These are phyloP conservation scores for Trichonephila inaurata DNA, from an alignment of 1,140 invertebrate species.

Conservation along the genomic window DNA sequence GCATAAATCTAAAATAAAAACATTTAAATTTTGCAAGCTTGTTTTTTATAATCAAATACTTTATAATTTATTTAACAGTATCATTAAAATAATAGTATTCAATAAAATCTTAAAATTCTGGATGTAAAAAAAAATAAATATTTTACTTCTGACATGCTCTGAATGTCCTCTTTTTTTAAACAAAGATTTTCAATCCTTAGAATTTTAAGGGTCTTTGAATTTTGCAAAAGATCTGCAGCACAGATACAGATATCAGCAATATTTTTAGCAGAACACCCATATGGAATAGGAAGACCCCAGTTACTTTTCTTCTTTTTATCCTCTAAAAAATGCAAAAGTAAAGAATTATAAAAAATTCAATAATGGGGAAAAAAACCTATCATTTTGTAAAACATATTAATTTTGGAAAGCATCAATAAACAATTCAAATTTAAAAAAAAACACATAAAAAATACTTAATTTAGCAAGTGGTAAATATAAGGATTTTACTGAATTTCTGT, in stretches of 20 bases:
- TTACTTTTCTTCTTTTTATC: not conserved
- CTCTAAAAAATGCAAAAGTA: not conserved
- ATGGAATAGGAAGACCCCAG: not conserved
- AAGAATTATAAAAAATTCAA: too few species aligned
- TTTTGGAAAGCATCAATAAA: too few species aligned
- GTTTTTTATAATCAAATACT: not conserved
- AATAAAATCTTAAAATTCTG: not conserved
- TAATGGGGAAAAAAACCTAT: too few species aligned
- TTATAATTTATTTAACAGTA: not conserved
- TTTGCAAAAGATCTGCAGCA: not conserved
- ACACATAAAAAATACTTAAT: too few species aligned
- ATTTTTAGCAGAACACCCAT: slow-evolving; percentile 44
- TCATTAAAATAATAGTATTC: not conserved
- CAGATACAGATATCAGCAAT: slow-evolving; percentile 45
- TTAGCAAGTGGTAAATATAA: too few species aligned
- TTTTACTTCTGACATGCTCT: slow-evolving; percentile 3
- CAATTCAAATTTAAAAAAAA: too few species aligned
- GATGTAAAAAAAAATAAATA: not conserved
- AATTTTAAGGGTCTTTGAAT: not conserved
- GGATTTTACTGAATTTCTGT: too few species aligned
- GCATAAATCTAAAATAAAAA: not conserved
- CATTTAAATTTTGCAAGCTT: not conserved
- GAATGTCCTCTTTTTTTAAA: slow-evolving; percentile 27
- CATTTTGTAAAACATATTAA: too few species aligned
- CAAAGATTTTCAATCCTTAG: slow-evolving; percentile 50